Evolutionary conservation across 37 sponge, comb jelly and placozoan genomes (phyloP).

Genomic region (Oopsacas minuta): DNA sequence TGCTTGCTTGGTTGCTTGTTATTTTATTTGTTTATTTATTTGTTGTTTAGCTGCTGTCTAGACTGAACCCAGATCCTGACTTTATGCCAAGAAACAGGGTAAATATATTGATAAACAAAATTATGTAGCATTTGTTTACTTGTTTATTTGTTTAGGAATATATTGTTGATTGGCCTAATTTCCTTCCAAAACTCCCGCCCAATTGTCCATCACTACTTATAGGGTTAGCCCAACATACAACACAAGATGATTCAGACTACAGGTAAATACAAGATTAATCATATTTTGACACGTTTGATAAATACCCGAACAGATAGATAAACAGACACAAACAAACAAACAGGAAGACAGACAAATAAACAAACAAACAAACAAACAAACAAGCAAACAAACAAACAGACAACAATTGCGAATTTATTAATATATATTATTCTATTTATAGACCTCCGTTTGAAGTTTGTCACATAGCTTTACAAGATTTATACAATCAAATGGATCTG

Average conservation of each 20-base stretch:
- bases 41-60: conserved; percentile 40
- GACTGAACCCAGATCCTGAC: conserved; percentile 78
- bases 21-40: too few species aligned
- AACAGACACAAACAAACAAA: not conserved
- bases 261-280: not conserved
- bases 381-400: not conserved
- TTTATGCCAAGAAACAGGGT: conserved; percentile 50
- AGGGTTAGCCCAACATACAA: not conserved
- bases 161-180: not conserved
- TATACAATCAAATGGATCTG: not conserved
- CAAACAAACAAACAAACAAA: not conserved
- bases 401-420: not conserved
- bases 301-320: not conserved
- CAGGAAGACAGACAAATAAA: not conserved
- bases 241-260: not conserved
- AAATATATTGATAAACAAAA: not conserved
- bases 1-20: too few species aligned
- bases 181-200: not conserved
- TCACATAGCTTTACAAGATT: not conserved
- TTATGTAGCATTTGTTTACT: not conserved
- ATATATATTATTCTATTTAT: not conserved
- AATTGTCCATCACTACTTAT: not conserved
- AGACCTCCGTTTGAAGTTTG: conserved; percentile 9
- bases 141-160: not conserved
- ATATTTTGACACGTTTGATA: too few species aligned